Conservation (phyloP, 2,797 vertebrate genomes). For the Cossypha polioptera region DNA sequence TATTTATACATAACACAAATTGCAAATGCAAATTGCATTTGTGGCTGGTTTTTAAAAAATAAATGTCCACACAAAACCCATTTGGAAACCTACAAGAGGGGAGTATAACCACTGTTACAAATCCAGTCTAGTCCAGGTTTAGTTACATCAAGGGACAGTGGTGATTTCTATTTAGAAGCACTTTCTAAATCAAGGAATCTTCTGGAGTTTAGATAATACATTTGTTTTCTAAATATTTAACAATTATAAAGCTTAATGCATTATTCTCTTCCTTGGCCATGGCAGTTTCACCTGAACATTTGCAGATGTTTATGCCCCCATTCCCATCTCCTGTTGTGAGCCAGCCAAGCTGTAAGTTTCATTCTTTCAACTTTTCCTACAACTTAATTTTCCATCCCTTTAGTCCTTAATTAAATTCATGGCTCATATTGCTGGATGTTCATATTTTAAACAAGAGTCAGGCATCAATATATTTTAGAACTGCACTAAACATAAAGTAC, state of each 20-base stretch:
- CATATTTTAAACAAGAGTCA: constrained; percentile 26
- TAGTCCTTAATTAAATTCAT: constrained; percentile 21
- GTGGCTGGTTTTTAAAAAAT: background rate
- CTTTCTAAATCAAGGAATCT: background rate
- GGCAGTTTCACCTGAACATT: background rate
- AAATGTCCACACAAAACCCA: background rate
- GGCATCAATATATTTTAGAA: constrained; percentile 21
- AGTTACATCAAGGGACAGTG: background rate
- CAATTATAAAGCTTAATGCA: accelerated
- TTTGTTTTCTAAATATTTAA: background rate
- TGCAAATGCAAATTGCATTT: background rate
- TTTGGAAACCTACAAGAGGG: background rate
- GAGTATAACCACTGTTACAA: background rate
- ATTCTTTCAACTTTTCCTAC: background rate
- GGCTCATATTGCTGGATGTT: background rate
- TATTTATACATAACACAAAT: background rate
- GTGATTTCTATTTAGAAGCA: background rate
- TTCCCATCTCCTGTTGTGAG: background rate
- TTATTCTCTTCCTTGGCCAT: background rate
- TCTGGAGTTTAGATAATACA: background rate
- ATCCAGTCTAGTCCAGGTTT: background rate
- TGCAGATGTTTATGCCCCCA: background rate
- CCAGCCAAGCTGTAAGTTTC: background rate
- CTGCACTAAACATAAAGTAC: background rate
- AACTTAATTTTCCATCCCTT: constrained; percentile 2